A percentile compares a stretch with the other conserved stretches of the same genome.
phyloP scores from a whole-genome alignment of 2,888 invertebrate species.

The Tryphoninae sp. region DNA sequence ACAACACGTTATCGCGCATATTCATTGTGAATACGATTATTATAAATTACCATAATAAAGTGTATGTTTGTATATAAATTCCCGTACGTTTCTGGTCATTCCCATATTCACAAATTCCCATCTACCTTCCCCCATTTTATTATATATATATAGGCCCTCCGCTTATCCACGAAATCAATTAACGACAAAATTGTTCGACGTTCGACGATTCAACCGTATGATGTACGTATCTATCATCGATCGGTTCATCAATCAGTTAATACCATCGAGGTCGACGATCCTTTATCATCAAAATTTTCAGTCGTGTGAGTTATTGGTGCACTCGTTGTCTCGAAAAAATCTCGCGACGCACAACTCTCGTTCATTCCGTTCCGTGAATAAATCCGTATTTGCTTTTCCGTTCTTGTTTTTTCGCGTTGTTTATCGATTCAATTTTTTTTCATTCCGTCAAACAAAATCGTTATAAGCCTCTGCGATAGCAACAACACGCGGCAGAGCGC shows the following conservation, averaged over 20 bases:
- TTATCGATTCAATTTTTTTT: slow-evolving; percentile 11
- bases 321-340: not conserved
- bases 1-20: slow-evolving; percentile 73
- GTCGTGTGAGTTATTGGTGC: slow-evolving; percentile 2
- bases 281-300: slow-evolving; percentile 21
- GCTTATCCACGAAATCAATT: not conserved
- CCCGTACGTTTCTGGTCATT: slow-evolving; percentile 30
- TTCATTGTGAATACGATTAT: slow-evolving; percentile 77
- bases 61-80: slow-evolving; percentile 76
- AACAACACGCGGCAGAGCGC: slow-evolving; percentile 18
- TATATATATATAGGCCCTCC: not conserved
- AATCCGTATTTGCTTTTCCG: not conserved
- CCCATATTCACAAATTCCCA: slow-evolving; percentile 21
- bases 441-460: slow-evolving; percentile 27
- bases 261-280: slow-evolving; percentile 16
- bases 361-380: not conserved
- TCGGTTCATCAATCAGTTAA: slow-evolving; percentile 3
- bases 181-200: not conserved
- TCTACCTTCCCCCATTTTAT: not conserved
- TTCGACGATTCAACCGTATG: not conserved
- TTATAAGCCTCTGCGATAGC: slow-evolving; percentile 11
- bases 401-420: slow-evolving; percentile 22
- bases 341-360: not conserved
- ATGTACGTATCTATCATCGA: not conserved
- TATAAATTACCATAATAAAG: slow-evolving; percentile 77